phyloP scores from a whole-genome alignment of 2,113 vertebrate species.

The Montifringilla adamsi region DNA sequence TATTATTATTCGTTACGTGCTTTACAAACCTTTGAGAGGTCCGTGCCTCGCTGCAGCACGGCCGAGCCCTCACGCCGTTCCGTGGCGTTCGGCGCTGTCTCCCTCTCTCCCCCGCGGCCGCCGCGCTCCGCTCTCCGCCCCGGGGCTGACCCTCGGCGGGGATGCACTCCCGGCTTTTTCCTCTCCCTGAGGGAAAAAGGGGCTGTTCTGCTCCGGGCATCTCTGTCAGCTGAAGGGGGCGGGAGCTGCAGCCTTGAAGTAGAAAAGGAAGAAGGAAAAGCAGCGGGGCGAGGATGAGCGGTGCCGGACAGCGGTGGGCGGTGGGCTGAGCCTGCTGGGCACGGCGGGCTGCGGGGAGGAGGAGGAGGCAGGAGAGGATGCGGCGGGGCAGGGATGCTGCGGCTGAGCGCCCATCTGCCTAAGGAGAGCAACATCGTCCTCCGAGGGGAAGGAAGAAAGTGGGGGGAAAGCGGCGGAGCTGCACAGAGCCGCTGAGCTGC shows the following conservation, averaged over 20 bases:
- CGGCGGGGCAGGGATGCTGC: background rate
- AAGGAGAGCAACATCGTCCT: background rate
- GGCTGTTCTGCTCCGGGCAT: background rate
- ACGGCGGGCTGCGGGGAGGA: background rate
- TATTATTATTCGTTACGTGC: background rate
- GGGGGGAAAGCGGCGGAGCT: background rate
- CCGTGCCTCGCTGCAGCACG: background rate
- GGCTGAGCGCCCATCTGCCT: background rate
- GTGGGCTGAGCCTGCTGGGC: background rate
- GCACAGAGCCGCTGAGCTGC: background rate
- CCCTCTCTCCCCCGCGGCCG: no score
- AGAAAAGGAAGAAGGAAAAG: slow-evolving; percentile 35
- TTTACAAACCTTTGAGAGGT: background rate
- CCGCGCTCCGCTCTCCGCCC: background rate
- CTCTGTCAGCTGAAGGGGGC: slow-evolving; percentile 30
- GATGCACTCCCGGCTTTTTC: background rate
- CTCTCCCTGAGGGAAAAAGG: background rate
- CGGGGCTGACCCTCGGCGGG: background rate
- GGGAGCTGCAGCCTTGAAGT: slow-evolving; percentile 24
- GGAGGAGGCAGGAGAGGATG: background rate
- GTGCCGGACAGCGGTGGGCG: background rate
- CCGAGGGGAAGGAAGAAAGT: background rate
- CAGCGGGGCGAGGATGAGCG: background rate
- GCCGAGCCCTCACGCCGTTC: background rate
- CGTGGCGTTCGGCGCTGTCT: background rate